phyloP scores from a whole-genome alignment of 2,113 vertebrate genomes.

The Oncorhynchus keta region DNA sequence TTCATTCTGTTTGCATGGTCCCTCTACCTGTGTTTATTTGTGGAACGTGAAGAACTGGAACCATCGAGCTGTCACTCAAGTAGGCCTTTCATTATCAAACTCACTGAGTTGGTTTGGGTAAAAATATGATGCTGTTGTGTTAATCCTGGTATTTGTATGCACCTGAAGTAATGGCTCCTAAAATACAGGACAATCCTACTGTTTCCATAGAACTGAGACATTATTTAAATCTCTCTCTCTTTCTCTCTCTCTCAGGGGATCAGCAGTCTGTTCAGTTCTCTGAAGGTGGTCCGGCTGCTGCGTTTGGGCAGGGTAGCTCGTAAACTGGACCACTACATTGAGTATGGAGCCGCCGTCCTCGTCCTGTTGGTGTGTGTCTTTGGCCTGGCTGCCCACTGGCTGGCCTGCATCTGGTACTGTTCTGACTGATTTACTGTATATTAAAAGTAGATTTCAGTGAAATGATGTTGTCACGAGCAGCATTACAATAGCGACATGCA shows the following conservation, averaged over 20 bases:
- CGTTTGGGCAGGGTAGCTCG: conserved; percentile 93
- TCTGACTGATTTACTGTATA: background rate
- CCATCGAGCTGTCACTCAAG: conserved; percentile 82
- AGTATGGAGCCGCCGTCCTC: conserved; percentile 93
- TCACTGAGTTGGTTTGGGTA: conserved; percentile 21
- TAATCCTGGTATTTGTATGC: background rate
- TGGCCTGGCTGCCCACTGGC: conserved; percentile 95
- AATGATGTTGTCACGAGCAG: too few relatives aligned
- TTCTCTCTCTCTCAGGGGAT: conserved; percentile 80
- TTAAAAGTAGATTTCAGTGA: too few relatives aligned
- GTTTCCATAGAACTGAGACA: background rate
- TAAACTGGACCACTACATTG: conserved; percentile 97
- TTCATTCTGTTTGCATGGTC: conserved; percentile 75
- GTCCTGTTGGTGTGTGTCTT: conserved; percentile 97
- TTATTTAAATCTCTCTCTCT: background rate
- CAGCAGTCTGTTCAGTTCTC: conserved; percentile 97
- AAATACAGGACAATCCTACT: background rate
- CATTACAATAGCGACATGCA: too few relatives aligned
- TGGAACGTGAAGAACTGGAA: conserved; percentile 79
- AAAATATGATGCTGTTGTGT: background rate
- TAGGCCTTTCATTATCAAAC: conserved; percentile 68
- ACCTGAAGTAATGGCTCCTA: background rate
- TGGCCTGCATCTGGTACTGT: conserved; percentile 93
- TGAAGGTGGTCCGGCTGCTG: conserved; percentile 93
- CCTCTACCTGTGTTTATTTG: conserved; percentile 73